Percentiles rank a stretch among this genome's conserved stretches.
These are phyloP conservation scores for Discoglossus pictus DNA, from an alignment of 2,797 vertebrate genomes.

Conservation along the genomic window DNA sequence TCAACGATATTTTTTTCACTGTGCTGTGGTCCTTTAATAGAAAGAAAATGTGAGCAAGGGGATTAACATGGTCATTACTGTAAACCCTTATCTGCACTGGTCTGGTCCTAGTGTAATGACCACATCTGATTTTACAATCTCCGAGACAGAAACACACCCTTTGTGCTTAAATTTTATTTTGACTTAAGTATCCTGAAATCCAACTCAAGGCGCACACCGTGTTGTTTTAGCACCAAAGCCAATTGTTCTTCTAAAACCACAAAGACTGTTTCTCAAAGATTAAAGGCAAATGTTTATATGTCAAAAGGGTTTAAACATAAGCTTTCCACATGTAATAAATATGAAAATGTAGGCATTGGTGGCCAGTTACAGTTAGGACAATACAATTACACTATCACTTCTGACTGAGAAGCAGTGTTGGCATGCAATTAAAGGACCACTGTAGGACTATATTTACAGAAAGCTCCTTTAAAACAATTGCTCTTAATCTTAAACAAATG, in stretches of 20 bases:
- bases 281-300: conserved; percentile 12
- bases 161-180: background rate
- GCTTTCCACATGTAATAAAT: conserved; percentile 35
- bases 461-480: too few relatives aligned
- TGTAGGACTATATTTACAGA: too few relatives aligned
- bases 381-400: too few relatives aligned
- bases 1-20: too few relatives aligned
- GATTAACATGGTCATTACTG: too few relatives aligned
- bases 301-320: background rate
- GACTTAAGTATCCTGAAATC: conserved; percentile 6
- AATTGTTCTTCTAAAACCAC: conserved; percentile 1
- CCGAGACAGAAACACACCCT: background rate
- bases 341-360: conserved; percentile 59
- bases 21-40: too few relatives aligned
- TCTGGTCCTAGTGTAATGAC: too few relatives aligned
- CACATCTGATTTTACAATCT: conserved; percentile 13
- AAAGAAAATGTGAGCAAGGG: too few relatives aligned
- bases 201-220: background rate
- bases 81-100: too few relatives aligned
- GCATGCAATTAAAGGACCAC: too few relatives aligned
- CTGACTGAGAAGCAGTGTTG: too few relatives aligned
- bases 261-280: conserved; percentile 5
- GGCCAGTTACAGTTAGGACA: conserved; percentile 53
- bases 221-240: conserved; percentile 4
- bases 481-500: too few relatives aligned